phyloP scores from a whole-genome alignment of 2,113 vertebrate genomes.

The Peromyscus polionotus region DNA sequence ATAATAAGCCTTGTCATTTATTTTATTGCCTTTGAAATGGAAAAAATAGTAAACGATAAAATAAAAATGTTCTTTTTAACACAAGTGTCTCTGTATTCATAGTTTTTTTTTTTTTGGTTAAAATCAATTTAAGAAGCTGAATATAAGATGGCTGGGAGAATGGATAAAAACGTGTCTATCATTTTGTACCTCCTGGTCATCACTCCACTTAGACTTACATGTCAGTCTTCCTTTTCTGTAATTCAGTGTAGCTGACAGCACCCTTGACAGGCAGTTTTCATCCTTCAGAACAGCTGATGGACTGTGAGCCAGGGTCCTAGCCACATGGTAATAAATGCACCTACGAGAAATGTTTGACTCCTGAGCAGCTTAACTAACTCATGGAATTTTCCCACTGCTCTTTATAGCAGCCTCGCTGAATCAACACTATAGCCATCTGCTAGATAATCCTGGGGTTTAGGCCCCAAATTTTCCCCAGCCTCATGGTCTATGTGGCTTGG shows the following conservation, averaged over 20 bases:
- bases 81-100: constrained; percentile 10
- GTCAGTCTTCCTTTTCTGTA: neutral
- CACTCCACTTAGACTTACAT: neutral
- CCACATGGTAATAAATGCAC: neutral
- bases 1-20: neutral
- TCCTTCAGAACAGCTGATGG: neutral
- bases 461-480: neutral
- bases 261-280: neutral
- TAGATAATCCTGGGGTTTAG: neutral
- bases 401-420: neutral
- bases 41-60: constrained; percentile 61
- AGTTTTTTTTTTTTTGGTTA: constrained; percentile 51
- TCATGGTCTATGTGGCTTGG: neutral
- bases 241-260: neutral
- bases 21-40: constrained; percentile 51
- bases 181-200: neutral
- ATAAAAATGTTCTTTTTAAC: constrained; percentile 43
- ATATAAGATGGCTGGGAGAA: constrained; percentile 33
- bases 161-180: neutral
- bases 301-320: neutral
- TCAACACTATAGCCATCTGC: neutral
- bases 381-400: neutral
- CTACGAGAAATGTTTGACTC: neutral
- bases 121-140: constrained; percentile 44
- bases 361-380: neutral